Percentiles rank a stretch among this genome's conserved stretches.
Evolutionary conservation across 1,140 invertebrate species (phyloP).

Genomic region (Metaphire vulgaris): DNA sequence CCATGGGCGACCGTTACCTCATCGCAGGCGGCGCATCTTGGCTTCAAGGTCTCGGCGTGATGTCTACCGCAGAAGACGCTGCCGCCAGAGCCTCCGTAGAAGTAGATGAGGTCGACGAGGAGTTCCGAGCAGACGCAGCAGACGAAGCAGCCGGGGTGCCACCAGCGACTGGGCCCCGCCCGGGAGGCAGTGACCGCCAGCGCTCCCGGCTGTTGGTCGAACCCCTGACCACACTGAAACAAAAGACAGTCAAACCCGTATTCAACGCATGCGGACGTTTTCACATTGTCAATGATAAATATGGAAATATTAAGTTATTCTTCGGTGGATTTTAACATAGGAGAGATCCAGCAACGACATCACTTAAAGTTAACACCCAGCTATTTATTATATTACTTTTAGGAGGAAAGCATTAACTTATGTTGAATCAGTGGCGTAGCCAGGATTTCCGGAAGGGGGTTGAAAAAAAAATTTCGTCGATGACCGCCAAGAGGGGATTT

Average conservation of each 20-base stretch:
- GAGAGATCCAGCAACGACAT: background rate
- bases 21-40: constrained; percentile 90
- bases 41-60: constrained; percentile 92
- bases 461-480: too few relatives aligned
- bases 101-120: constrained; percentile 96
- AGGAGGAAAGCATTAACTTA: background rate
- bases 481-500: too few relatives aligned
- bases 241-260: constrained; percentile 26
- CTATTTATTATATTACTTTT: background rate
- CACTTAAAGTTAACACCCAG: background rate
- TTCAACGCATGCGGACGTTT: too few relatives aligned
- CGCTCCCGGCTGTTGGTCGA: constrained; percentile 75
- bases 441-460: too few relatives aligned
- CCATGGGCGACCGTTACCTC: too few relatives aligned
- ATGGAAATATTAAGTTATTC: background rate
- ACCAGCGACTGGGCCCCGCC: constrained; percentile 71
- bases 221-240: constrained; percentile 70
- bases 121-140: constrained; percentile 88
- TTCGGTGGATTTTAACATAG: background rate
- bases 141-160: constrained; percentile 89
- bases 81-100: constrained; percentile 70
- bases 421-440: too few relatives aligned
- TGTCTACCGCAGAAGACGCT: constrained; percentile 88
- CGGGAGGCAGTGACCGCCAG: constrained; percentile 82
- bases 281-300: constrained; percentile 60